These are phyloP conservation scores for Bovichtus variegatus DNA, from an alignment of 2,797 vertebrate species.

Conservation along the genomic window DNA sequence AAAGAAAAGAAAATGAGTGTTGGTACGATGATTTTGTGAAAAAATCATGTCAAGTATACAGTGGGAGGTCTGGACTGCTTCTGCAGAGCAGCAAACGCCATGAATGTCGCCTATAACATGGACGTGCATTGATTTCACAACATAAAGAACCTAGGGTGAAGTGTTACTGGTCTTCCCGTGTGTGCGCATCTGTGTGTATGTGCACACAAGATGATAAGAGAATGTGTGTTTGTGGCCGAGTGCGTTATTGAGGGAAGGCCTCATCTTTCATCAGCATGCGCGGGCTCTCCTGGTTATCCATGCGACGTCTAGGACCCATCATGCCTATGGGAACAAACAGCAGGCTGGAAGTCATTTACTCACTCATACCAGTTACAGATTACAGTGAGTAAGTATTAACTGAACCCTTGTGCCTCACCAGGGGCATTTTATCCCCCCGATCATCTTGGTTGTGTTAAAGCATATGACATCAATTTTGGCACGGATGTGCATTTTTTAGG, in stretches of 20 bases:
- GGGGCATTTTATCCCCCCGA: no score
- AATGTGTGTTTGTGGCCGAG: slow-evolving; percentile 52
- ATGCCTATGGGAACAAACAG: slow-evolving; percentile 71
- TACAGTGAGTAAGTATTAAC: neutral
- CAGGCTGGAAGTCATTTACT: neutral
- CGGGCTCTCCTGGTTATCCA: slow-evolving; percentile 85
- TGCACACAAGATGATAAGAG: slow-evolving; percentile 45
- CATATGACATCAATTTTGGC: no score
- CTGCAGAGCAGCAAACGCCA: slow-evolving; percentile 68
- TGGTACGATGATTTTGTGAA: slow-evolving; percentile 59
- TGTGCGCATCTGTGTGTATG: slow-evolving; percentile 5
- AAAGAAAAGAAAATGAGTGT: slow-evolving; percentile 43
- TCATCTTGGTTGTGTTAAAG: no score
- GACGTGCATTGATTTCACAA: slow-evolving; percentile 67
- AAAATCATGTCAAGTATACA: slow-evolving; percentile 75
- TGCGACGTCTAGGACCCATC: slow-evolving; percentile 82
- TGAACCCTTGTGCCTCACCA: no score
- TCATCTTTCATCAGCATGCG: slow-evolving; percentile 86
- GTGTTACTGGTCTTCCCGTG: slow-evolving; percentile 61
- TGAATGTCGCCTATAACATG: slow-evolving; percentile 59
- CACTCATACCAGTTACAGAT: neutral
- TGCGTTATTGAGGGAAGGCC: slow-evolving; percentile 81
- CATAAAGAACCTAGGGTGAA: slow-evolving; percentile 61
- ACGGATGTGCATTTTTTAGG: no score
- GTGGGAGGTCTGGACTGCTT: slow-evolving; percentile 73